These are phyloP conservation scores for Catagonus wagneri DNA, from an alignment of 2,113 vertebrate genomes.

Conservation along the genomic window DNA sequence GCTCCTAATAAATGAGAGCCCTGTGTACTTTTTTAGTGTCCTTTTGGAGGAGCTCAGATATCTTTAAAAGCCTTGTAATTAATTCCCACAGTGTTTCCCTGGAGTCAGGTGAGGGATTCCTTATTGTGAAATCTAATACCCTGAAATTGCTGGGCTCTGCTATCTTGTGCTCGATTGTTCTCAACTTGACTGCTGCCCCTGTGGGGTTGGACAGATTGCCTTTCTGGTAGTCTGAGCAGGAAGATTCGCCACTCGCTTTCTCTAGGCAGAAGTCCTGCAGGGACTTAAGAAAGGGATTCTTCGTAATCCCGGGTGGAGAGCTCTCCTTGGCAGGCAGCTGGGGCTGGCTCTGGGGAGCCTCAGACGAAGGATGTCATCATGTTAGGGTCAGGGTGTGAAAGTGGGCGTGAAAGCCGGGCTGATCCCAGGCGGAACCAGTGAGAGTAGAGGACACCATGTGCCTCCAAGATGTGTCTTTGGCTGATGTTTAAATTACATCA, in stretches of 20 bases:
- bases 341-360: not conserved
- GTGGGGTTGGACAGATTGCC: constrained; percentile 5
- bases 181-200: not conserved
- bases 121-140: constrained; percentile 54
- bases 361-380: not conserved
- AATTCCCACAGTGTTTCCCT: constrained; percentile 40
- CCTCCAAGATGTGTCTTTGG: constrained; percentile 53
- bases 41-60: not conserved
- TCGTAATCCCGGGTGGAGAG: not conserved
- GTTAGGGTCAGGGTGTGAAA: not conserved
- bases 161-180: constrained; percentile 39
- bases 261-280: not conserved
- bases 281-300: not conserved
- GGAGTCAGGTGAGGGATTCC: constrained; percentile 42
- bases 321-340: constrained; percentile 11
- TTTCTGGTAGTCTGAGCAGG: constrained; percentile 45
- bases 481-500: constrained; percentile 78
- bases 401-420: not conserved
- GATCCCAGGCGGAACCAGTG: not conserved
- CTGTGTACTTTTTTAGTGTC: constrained; percentile 28
- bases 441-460: constrained; percentile 69
- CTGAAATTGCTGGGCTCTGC: constrained; percentile 40
- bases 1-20: constrained; percentile 44
- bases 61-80: constrained; percentile 59
- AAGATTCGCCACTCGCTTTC: constrained; percentile 27